Percentiles rank a stretch among this genome's conserved stretches.
phyloP scores from a whole-genome alignment of 2,888 invertebrate genomes.

The Pandemis heparana region DNA sequence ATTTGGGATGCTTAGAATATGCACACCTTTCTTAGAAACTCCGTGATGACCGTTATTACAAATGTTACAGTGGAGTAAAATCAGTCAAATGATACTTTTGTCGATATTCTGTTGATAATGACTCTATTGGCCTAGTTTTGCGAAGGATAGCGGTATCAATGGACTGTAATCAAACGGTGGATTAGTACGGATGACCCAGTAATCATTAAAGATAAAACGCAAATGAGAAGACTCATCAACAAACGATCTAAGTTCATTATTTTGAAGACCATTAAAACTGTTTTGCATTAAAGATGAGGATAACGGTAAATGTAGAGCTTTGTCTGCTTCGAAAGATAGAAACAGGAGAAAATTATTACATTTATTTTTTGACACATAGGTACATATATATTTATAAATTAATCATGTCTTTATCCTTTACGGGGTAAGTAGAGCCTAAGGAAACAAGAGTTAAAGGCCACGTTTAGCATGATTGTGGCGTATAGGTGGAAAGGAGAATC shows the following conservation, averaged over 20 bases:
- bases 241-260: constrained; percentile 2
- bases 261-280: constrained; percentile 3
- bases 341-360: no score
- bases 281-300: not conserved
- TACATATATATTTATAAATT: no score
- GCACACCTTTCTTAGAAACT: constrained; percentile 10
- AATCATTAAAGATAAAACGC: not conserved
- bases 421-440: no score
- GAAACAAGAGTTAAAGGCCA: no score
- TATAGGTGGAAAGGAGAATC: no score
- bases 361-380: no score
- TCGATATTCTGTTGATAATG: constrained; percentile 35
- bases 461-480: no score
- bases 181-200: constrained; percentile 30
- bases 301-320: not conserved
- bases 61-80: constrained; percentile 33
- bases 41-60: constrained; percentile 25
- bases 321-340: no score
- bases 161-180: constrained; percentile 30
- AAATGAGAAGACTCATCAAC: constrained; percentile 14
- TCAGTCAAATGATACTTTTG: constrained; percentile 24
- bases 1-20: constrained; percentile 8
- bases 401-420: no score
- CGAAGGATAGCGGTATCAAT: constrained; percentile 38
- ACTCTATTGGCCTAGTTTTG: constrained; percentile 28